A percentile compares a stretch with the other conserved stretches of the same genome.
Conservation (phyloP, 2,113 vertebrate genomes). For the Otis tarda region DNA sequence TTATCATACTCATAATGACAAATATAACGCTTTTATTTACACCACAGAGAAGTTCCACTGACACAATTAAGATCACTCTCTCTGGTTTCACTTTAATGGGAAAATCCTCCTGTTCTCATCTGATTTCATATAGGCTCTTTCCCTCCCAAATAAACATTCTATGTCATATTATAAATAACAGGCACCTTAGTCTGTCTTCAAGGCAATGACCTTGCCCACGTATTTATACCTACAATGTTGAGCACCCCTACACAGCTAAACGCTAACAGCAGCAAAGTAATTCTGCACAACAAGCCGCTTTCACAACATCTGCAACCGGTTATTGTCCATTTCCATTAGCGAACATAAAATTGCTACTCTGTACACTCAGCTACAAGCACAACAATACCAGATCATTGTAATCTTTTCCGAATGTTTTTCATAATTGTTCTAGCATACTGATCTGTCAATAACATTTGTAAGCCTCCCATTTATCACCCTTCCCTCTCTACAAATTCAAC, state of each 20-base stretch:
- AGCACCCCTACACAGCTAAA: neutral
- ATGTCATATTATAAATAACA: neutral
- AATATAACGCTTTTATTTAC: neutral
- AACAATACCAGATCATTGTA: neutral
- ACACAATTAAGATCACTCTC: neutral
- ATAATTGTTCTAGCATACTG: neutral
- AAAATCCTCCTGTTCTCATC: neutral
- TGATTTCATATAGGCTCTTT: neutral
- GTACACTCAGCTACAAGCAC: neutral
- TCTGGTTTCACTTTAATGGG: neutral
- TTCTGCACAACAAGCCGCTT: slow-evolving; percentile 28
- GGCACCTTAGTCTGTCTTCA: neutral
- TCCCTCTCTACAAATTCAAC: neutral
- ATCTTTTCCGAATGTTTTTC: neutral
- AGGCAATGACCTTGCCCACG: neutral
- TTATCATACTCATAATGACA: neutral
- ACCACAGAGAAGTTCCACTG: neutral
- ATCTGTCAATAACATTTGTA: neutral
- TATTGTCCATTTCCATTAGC: slow-evolving; percentile 37
- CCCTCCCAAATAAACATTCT: neutral
- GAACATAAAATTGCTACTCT: slow-evolving; percentile 15
- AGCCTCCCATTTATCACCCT: neutral
- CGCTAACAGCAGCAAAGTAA: neutral
- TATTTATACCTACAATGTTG: neutral
- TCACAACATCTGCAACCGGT: slow-evolving; percentile 15